Evolutionary conservation across 2,888 invertebrate species (phyloP).

Genomic region (Alentia gelatinosa): DNA sequence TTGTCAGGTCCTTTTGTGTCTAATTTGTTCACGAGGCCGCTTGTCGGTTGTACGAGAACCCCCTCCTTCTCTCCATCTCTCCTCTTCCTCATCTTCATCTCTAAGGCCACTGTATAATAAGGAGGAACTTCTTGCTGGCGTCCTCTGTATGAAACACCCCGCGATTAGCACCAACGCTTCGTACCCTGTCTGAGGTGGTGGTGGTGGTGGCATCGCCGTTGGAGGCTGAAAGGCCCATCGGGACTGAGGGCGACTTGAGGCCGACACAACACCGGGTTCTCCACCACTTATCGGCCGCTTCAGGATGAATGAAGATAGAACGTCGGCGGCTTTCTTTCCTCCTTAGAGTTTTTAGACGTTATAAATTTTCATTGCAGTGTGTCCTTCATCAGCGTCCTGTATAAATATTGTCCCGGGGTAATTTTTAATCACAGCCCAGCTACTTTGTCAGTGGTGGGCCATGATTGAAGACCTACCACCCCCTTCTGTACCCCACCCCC

Average conservation of each 20-base stretch:
- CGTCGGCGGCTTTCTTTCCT: background rate
- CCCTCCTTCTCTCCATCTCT: background rate
- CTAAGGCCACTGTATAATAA: no score
- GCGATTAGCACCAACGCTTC: no score
- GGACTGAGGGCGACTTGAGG: background rate
- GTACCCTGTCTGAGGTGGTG: background rate
- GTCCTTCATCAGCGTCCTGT: background rate
- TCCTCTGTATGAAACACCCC: background rate
- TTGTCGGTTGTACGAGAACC: background rate
- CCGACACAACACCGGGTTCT: background rate
- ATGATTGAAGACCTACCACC: background rate
- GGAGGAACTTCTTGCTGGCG: no score
- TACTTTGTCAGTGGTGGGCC: background rate
- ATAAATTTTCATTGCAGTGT: background rate
- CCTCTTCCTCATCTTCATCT: background rate
- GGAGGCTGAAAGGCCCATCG: background rate
- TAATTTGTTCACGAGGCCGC: background rate
- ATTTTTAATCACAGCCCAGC: background rate
- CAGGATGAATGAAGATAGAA: conserved; percentile 3
- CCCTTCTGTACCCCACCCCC: no score
- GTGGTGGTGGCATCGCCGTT: background rate
- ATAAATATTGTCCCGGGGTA: background rate
- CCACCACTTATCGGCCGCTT: background rate
- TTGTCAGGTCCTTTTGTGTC: conserved; percentile 9
- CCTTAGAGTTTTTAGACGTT: background rate